Conservation (phyloP, 1,140 invertebrate genomes). For the Cherax destructor region DNA sequence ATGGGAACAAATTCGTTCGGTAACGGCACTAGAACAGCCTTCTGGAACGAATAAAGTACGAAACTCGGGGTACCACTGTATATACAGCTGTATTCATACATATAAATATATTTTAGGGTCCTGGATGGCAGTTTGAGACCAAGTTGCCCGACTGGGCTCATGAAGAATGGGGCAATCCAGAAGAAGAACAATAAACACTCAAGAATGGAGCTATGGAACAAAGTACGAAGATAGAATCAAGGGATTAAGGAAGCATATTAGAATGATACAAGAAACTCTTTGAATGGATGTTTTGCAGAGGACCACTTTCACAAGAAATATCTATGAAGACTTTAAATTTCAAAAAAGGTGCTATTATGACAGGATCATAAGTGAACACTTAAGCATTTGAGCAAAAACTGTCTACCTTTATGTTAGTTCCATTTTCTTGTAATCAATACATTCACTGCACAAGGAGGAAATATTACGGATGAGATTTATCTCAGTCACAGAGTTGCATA, state of each 20-base stretch:
- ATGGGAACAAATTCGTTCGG: no score
- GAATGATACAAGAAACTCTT: neutral
- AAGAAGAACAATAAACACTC: conserved; percentile 35
- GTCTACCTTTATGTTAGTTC: neutral
- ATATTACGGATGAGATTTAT: neutral
- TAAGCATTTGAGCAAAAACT: conserved; percentile 17
- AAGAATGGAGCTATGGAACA: neutral
- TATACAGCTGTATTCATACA: no score
- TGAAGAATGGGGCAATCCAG: conserved; percentile 52
- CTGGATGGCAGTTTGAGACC: conserved; percentile 70
- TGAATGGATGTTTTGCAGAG: conserved; percentile 4
- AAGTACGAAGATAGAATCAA: neutral
- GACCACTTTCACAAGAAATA: neutral
- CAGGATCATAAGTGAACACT: conserved; percentile 2
- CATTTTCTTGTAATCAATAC: neutral
- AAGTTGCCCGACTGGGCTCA: conserved; percentile 69
- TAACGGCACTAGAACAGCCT: no score
- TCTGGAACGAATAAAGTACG: no score
- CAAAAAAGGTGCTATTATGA: neutral
- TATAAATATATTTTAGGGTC: conserved; percentile 37
- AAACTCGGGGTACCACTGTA: no score
- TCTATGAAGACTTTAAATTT: neutral
- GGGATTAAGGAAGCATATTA: neutral
- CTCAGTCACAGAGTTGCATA: neutral
- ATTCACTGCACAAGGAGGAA: neutral